Base-by-base conservation (phyloP, 2,113 vertebrate species). In the Strigops habroptila region DNA sequence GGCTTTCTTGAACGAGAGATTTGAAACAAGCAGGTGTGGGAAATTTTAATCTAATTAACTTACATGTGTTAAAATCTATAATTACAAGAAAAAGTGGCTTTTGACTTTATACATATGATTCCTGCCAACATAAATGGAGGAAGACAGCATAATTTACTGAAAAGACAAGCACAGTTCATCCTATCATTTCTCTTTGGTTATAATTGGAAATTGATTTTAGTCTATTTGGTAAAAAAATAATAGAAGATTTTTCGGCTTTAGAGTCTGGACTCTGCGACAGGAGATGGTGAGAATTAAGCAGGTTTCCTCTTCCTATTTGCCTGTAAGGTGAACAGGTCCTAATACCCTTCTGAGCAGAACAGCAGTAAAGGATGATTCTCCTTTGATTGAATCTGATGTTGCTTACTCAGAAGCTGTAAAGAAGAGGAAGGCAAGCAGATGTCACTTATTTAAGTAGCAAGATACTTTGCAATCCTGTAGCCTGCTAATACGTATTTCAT, bases 371-470 rank as follows among this genome's bases (percentile, higher is more conserved):
- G 28, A 80, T 86, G 78, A 71, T 77, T 93, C 78, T 80, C 49
- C 53, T 94, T 78, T 88, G 70, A 67, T 14, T 96, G 89, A 96
- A 62, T 63, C 53, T 87, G 63, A 82, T 88, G 71, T 31, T 79
- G 57, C 60, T 93, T 68, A 80, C 33, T 48, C 90, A 69, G 64
- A 90, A 96, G 84, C 68, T 82, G 78, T 49, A 70, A 67, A 70
- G 31, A 93, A 37, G 35, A 95, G 60, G 41, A 92, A 86, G 39
- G 79, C 39, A 96, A 88, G 35, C 77, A 94, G 92, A 82, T 93
- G 78, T 35, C 76, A 67, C n/a, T 91, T 95, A 94, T 1, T 4
- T 88, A 96, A 97, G 80, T 10, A 77, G 55, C 48, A 87, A 88
- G 90, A 63, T 60, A 82, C 6, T 37, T 60, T 35, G 44, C 43